Evolutionary conservation across 2,797 vertebrate genomes (phyloP), one percentile per base, ranked within the genome.

Genomic region (Ambastaia sidthimunki): DNA sequence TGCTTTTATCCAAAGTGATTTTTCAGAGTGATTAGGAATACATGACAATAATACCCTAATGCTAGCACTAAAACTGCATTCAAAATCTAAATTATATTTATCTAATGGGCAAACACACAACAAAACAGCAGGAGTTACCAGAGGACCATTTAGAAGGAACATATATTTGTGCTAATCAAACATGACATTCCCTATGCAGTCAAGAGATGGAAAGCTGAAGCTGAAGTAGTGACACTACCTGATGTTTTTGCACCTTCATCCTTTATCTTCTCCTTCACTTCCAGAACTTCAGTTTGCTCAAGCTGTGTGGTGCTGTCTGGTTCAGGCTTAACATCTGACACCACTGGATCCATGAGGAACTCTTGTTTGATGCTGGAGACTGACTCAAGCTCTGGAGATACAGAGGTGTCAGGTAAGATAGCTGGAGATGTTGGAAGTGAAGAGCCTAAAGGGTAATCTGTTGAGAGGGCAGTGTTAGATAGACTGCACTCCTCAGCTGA

Each of bases 241-340:
- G 92, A 88, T 4, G 90, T 87, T 9, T 83, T 84, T 1, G 89
- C 78, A 71, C 86, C 87, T 84, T 93, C 92, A 78, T 93, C 91
- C 83, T 94, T 94, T 72, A 93, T 88, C 15, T 90, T 91, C 5
- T 88, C 89, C 69, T 91, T 93, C 16, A 91, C 89, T n/a, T 86
- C 87, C 76, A 89, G 81, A 34, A 82, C 88, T 0, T 91, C 91
- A 0, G 62, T 74, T 79, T 91, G 92, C 83, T 93, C 93, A 16
- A 92, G 86, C 41, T 92, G 80, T 3, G 93, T 90, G 0, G 92
- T 94, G 85, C 92, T 93, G 85, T 95, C 93, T 0, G 92, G 91
- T 88, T 93, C 90, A 1, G 91, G 83, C 84, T 92, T 92, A 57
- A 87, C 16, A 66, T 92, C 91, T 54, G 80, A 57, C 0, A 44